A percentile compares a stretch with the other conserved stretches of the same genome.
Conservation (phyloP, 2,113 vertebrate genomes). For the Platichthys flesus region DNA sequence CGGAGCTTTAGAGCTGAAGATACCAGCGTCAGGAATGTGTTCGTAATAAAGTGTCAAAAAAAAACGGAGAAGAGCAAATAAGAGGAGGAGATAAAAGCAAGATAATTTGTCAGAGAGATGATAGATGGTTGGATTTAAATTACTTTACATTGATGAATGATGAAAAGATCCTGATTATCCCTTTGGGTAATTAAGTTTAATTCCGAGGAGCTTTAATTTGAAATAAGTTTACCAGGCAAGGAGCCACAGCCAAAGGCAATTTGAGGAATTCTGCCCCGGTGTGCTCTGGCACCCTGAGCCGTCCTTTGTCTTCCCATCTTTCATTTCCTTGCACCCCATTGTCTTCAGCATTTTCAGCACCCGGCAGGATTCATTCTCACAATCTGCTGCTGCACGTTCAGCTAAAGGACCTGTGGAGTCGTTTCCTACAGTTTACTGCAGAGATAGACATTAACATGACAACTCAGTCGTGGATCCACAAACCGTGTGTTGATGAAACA, state of each 20-base stretch:
- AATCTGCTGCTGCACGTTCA: background rate
- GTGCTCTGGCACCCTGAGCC: conserved; percentile 10
- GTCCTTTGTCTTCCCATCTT: conserved; percentile 31
- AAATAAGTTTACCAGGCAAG: conserved; percentile 75
- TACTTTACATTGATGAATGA: conserved; percentile 67
- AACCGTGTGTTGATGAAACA: background rate
- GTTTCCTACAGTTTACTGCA: background rate
- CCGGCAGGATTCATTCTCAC: conserved; percentile 2
- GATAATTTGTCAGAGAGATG: conserved; percentile 55
- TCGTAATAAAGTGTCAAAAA: conserved; percentile 59
- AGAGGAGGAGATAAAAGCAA: conserved; percentile 37
- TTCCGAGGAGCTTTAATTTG: conserved; percentile 78
- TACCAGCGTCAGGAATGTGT: conserved; percentile 43
- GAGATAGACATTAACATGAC: background rate
- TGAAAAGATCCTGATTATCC: conserved; percentile 75
- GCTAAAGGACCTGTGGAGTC: background rate
- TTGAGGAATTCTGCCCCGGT: conserved; percentile 46
- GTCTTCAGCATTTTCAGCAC: conserved; percentile 15
- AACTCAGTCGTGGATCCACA: background rate
- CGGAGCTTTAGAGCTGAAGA: conserved; percentile 39
- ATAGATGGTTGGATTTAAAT: conserved; percentile 64
- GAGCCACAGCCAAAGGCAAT: conserved; percentile 59
- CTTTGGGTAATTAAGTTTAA: conserved; percentile 76
- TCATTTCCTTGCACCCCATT: conserved; percentile 30
- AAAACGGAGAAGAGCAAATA: conserved; percentile 33